phyloP scores from a whole-genome alignment of 2,888 invertebrate genomes.

The Lordiphosa fenestrarum region DNA sequence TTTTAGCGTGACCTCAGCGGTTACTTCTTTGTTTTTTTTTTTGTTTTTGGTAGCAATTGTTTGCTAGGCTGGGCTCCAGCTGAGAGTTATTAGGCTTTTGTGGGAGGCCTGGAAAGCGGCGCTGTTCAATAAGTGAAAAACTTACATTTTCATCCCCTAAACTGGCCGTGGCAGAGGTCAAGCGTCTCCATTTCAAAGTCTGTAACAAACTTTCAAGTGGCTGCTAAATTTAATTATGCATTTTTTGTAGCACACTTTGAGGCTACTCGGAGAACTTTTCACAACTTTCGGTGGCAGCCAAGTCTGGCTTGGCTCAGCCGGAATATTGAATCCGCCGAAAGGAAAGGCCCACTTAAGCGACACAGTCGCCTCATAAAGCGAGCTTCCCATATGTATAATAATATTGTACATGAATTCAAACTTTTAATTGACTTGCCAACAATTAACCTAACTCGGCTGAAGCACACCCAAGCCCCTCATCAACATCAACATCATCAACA shows the following conservation, averaged over 20 bases:
- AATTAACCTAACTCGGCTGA: slow-evolving; percentile 27
- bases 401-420: slow-evolving; percentile 29
- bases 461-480: slow-evolving; percentile 6
- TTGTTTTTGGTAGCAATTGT: slow-evolving; percentile 13
- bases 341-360: too few relatives aligned
- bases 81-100: background rate
- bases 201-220: slow-evolving; percentile 5
- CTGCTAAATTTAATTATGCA: slow-evolving; percentile 6
- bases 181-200: background rate
- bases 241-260: too few relatives aligned
- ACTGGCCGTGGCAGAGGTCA: background rate
- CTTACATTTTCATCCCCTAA: background rate
- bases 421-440: slow-evolving; percentile 38
- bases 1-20: slow-evolving; percentile 48
- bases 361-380: background rate
- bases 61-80: slow-evolving; percentile 3
- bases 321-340: too few relatives aligned
- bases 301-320: too few relatives aligned
- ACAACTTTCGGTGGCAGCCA: too few relatives aligned
- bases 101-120: background rate
- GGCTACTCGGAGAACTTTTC: too few relatives aligned
- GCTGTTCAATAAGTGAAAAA: background rate
- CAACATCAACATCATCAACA: slow-evolving; percentile 17
- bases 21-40: slow-evolving; percentile 2
- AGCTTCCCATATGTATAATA: slow-evolving; percentile 16